Evolutionary conservation across 2,888 invertebrate species (phyloP), one percentile per base, ranked within the genome.

Genomic region (Endomychus coccineus): DNA sequence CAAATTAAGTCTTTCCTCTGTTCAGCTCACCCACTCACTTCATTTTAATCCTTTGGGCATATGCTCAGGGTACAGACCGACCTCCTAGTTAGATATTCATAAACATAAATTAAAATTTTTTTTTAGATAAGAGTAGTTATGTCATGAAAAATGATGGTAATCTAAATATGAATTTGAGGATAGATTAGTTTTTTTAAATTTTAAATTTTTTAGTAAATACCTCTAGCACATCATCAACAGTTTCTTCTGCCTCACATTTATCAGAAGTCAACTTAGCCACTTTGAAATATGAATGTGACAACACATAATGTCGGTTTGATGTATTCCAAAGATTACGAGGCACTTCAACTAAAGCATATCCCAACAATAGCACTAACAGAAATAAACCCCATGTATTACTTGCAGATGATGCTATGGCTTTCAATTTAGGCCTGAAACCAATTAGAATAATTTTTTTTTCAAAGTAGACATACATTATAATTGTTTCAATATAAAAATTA

Each of bases 301-400:
- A 69, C 30, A 83, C 82, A 54, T 89, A 85, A 27, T 85, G 86
- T 42, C 83, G 81, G 61, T 86, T 86, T 2, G 91, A 84, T 51
- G 83, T 81, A 57, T 90, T 83, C 94, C 96, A 98, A 23, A 95
- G 68, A 46, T 81, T 83, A 39, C 96, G 76, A 1, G 88, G 90
- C 2, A 98, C 88, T 69, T 97, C 96, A 0, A 99, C 96, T 36
- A 98, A 71, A 0, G 97, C 95, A 67, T 97, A 96, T 16, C 88
- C 90, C 12, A 98, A 74, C 44, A 99, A 71, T 13, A 98, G 69
- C 28, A 98, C 90, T 29, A 99, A 70, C 16, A 98, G 70, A 62
- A 97, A 94, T 34, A 99, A 70, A 38, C 98, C 98, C 98, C 98
- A 99, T 0, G 98, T 98, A 62, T 99, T 99, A 57, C 95, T 95